Evolutionary conservation across 1,140 invertebrate species (phyloP).

Genomic region (Drosophila tsacasi): DNA sequence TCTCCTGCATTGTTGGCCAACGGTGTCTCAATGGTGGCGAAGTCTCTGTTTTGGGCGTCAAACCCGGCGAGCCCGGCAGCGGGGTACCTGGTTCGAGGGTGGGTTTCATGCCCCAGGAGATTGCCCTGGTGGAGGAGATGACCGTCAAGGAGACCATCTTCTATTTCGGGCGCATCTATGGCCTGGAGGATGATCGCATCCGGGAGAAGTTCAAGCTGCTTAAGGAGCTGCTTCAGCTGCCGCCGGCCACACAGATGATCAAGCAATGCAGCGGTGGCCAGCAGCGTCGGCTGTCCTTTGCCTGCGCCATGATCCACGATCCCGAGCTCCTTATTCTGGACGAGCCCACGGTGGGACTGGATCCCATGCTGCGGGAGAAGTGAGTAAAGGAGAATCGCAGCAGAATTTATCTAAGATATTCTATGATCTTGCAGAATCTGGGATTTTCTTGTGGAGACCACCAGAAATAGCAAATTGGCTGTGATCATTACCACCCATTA

Average conservation of each 20-base stretch:
- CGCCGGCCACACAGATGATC: conserved; percentile 87
- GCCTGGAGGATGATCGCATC: conserved; percentile 89
- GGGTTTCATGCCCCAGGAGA: conserved; percentile 96
- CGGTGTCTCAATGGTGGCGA: conserved; percentile 90
- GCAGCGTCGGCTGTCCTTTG: conserved; percentile 94
- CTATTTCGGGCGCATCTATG: conserved; percentile 95
- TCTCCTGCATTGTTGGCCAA: conserved; percentile 94
- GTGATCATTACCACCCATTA: conserved; percentile 98
- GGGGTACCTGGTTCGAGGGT: conserved; percentile 92
- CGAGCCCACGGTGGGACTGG: conserved; percentile 96
- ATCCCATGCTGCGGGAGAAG: conserved; percentile 95
- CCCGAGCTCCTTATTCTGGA: conserved; percentile 96
- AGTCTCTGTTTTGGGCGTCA: conserved; percentile 92
- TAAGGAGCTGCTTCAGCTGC: conserved; percentile 90
- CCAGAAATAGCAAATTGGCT: conserved; percentile 89
- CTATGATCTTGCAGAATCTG: no score
- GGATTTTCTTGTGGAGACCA: conserved; percentile 92
- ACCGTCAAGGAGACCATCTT: conserved; percentile 93
- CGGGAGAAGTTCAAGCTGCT: conserved; percentile 89
- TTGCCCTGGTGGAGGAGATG: conserved; percentile 94
- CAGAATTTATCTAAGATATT: no score
- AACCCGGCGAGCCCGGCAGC: conserved; percentile 89
- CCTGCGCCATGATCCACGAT: conserved; percentile 93
- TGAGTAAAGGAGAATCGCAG: conserved; percentile 65
- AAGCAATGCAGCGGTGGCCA: conserved; percentile 94